Evolutionary conservation across 2,888 invertebrate genomes (phyloP), one percentile per base, ranked within the genome.

Genomic region (Adela reaumurella): DNA sequence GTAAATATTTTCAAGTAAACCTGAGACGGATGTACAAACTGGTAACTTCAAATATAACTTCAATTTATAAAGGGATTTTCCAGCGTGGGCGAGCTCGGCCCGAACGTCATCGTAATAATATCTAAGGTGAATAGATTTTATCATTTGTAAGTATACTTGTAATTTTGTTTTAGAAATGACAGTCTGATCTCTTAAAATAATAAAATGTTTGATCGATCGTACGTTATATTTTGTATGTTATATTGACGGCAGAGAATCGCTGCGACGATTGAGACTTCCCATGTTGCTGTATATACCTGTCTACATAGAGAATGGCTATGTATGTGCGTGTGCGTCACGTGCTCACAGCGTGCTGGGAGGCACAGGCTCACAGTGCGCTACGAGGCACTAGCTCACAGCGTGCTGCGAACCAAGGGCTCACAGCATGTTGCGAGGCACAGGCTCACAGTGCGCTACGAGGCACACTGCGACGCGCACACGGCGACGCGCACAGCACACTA

Each of bases 101-200:
- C 14, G 68, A 69, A 66, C 60, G 64, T 20, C 67, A 69, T 35
- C 24, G 24, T 24, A 24, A 14, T 35, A 35, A 35, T 35, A 11
- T 35, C 35, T 35, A 35, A 35, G 35, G 35, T 35, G 35, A 35
- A 35, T 35, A 35, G 35, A 35, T 35, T 24, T 67, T 68, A 70
- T 74, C 71, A 69, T 73, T 71, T 70, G 62, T 74, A 73, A 71
- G 68, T 49, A 46, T 35, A 49, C 24, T 45, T 70, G 63, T 68
- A 68, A 66, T 59, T 72, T 74, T 68, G 67, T 71, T 71, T 70
- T 72, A 74, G 64, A 67, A 66, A 68, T 68, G 68, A 70, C 74
- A 74, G 70, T 68, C 70, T 78, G 79, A 79, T 79, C 79, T 79
- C 79, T 74, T 76, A 74, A 61, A 69, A 68, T 77, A 68, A 63